These are phyloP conservation scores for Xestia xanthographa DNA, from an alignment of 2,888 invertebrate genomes.

Conservation along the genomic window DNA sequence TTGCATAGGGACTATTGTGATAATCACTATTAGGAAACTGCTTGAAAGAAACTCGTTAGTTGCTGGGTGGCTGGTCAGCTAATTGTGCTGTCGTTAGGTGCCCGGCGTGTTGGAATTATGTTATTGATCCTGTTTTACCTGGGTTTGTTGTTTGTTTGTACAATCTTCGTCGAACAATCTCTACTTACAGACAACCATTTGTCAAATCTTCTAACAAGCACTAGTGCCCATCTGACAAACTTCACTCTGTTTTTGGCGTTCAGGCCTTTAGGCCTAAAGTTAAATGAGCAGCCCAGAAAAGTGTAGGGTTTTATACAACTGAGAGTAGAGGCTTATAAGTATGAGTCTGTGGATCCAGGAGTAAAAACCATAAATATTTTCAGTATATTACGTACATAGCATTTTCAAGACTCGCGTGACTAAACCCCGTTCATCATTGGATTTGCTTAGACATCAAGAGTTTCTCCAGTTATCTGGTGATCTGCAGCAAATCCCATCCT, in stretches of 20 bases:
- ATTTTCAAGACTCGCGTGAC: not conserved
- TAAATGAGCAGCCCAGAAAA: no score
- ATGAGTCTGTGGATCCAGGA: not conserved
- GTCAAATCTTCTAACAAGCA: not conserved
- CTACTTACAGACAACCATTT: not conserved
- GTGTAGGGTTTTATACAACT: not conserved
- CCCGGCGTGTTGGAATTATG: not conserved
- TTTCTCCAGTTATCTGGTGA: conserved; percentile 15
- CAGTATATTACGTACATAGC: not conserved
- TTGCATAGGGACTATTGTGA: conserved; percentile 70
- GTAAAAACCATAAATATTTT: not conserved
- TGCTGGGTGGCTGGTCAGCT: conserved; percentile 20
- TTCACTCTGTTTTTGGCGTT: not conserved
- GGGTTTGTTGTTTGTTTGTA: no score
- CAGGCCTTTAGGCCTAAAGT: not conserved
- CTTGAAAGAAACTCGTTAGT: conserved; percentile 54
- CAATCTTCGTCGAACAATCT: not conserved
- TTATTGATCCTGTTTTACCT: conserved; percentile 2
- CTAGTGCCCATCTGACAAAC: not conserved
- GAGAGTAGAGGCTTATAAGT: not conserved
- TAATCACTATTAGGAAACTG: conserved; percentile 58
- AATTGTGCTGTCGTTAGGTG: conserved; percentile 19
- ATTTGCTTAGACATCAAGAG: conserved; percentile 1
- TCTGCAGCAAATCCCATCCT: conserved; percentile 25
- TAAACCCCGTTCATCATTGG: not conserved